Evolutionary conservation across 2,888 invertebrate genomes (phyloP), one percentile per base, ranked within the genome.

Genomic region (Drosophila lutescens): DNA sequence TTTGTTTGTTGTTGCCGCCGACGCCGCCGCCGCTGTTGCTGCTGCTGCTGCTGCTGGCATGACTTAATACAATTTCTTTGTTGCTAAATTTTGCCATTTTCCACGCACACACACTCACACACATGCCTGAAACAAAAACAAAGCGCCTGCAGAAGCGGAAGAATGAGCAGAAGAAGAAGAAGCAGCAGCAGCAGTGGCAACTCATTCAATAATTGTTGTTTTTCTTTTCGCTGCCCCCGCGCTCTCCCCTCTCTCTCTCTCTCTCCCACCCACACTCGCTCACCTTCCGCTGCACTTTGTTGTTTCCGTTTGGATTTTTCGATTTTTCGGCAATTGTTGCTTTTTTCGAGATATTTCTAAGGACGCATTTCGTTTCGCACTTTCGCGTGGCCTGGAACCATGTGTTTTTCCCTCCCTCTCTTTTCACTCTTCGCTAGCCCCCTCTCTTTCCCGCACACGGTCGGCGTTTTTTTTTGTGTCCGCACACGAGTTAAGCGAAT

Each of bases 361-460:
- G 58, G 61, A 76, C 36, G 23, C 34, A 53, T 67, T 78, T 76
- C 54, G 78, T 61, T 80, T 83, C 66, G 63, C 56, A 55, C 76
- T 62, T 80, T 78, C 74, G 83, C 60, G 43, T 60, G 46, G 59
- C 54, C 61, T 61, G 55, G 49, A 70, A 56, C 62, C 62, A 63
- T 63, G 63, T 54, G 56, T 56, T 83, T 76, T 81, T 75, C 83
- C 75, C 50, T 63, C 74, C 20, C 43, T 38, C 43, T 47, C 32
- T 20, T 15, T 43, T 26, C 10, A 10, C 55, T 8, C 17, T n/a
- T 38, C 41, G 7, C 34, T 10, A n/a, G 13, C 34, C 12, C 41
- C 65, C 32, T 49, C 49, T 49, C 41, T 43, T 43, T 50, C 30
- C 12, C 36, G 36, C 43, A 30, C 53, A 32, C 53, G 30, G 38